Percentiles rank a stretch among this genome's conserved stretches.
Conservation (phyloP, 2,888 invertebrate species). For the Biston stratarius region DNA sequence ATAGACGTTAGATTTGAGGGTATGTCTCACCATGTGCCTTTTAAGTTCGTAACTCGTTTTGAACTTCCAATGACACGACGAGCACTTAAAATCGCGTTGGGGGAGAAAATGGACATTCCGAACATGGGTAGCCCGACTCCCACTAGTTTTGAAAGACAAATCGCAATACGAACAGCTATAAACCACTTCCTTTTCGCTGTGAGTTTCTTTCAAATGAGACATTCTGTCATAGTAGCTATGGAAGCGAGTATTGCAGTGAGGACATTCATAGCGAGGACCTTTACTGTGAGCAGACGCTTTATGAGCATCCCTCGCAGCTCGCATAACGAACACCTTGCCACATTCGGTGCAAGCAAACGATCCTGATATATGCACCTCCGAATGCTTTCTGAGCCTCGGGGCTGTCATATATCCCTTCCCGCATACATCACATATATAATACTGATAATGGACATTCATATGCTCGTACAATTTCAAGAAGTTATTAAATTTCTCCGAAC, state of each 20-base stretch:
- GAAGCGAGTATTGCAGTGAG: constrained; percentile 74
- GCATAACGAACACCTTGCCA: constrained; percentile 68
- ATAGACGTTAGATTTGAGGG: constrained; percentile 63
- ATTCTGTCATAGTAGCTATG: constrained; percentile 74
- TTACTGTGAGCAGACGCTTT: constrained; percentile 72
- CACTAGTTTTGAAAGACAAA: constrained; percentile 73
- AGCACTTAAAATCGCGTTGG: constrained; percentile 65
- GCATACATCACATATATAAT: constrained; percentile 77
- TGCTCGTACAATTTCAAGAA: constrained; percentile 79
- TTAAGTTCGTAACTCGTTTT: constrained; percentile 75
- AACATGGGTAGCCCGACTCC: constrained; percentile 70
- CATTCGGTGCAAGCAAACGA: constrained; percentile 76
- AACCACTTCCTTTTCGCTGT: constrained; percentile 69
- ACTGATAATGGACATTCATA: constrained; percentile 79
- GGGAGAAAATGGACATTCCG: constrained; percentile 70
- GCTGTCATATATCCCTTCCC: constrained; percentile 81
- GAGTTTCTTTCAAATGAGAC: constrained; percentile 73
- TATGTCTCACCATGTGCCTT: constrained; percentile 72
- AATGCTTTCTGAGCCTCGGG: constrained; percentile 74
- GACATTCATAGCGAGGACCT: constrained; percentile 75
- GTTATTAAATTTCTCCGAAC: constrained; percentile 71
- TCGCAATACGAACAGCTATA: constrained; percentile 75
- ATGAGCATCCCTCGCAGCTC: constrained; percentile 74
- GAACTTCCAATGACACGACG: constrained; percentile 73
- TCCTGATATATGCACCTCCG: constrained; percentile 74